Evolutionary conservation across 2,113 vertebrate genomes (phyloP), one percentile per base, ranked within the genome.

Genomic region (Antechinus flavipes): DNA sequence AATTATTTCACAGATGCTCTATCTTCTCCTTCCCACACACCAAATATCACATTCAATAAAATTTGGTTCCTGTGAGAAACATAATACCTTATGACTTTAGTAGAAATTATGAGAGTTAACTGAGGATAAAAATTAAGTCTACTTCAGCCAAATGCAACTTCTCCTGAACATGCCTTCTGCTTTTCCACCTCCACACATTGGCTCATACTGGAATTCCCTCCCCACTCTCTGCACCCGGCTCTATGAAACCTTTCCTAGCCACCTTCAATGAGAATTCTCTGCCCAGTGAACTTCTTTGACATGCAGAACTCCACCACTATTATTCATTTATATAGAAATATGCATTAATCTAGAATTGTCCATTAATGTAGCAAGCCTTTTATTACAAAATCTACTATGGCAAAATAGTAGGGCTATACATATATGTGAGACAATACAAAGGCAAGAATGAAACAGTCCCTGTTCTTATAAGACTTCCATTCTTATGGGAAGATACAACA

Each of bases 1-100:
- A 97, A 97, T 97, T 94, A 97, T 76, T 90, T 93, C 95, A 93
- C 95, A 97, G 96, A 97, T 97, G 96, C 96, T 97, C 94, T 96
- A 84, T 97, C 96, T 97, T 97, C 56, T 97, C 42, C 94, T 95
- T 96, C 97, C 95, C 95, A 97, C 96, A 97, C 92, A 97, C 91
- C 54, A 95, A 91, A 97, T 94, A 97, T 97, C 92, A 94, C 95
- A 94, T 96, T 94, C 93, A 96, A 96, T 50, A 94, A 95, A 95
- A 97, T 93, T 94, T 96, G 92, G 58, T 95, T 96, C 91, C 92
- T 96, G 90, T 53, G 27, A 96, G 53, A 97, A 96, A 89, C 53
- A 95, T 89, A 95, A 92, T 95, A 94, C 91, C 68, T 94, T 91
- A 94, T 94, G 91, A 97, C 89, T 94, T 96, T 91, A 96, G n/a